Percentiles rank a stretch among this genome's conserved stretches.
These are phyloP conservation scores for Danio albolineatus DNA, from an alignment of 2,797 vertebrate genomes.

Conservation along the genomic window DNA sequence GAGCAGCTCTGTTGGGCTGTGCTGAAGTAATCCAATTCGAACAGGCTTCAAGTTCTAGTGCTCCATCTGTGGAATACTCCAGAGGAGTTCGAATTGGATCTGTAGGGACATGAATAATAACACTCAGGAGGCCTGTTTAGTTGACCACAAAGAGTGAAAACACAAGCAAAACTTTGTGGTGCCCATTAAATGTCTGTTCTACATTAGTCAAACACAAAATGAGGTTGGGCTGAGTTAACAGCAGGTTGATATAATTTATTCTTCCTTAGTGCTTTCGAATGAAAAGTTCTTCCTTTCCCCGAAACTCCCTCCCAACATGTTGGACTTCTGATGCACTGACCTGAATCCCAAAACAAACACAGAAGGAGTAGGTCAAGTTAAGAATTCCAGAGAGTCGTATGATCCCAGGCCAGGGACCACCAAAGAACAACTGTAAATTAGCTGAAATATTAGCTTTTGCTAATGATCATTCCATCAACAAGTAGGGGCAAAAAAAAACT, in stretches of 20 bases:
- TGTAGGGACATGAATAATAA: conserved; percentile 66
- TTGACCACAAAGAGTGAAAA: conserved; percentile 62
- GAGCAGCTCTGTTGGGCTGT: conserved; percentile 65
- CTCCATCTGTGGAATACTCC: conserved; percentile 69
- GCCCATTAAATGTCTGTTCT: conserved; percentile 49
- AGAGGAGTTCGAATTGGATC: conserved; percentile 65
- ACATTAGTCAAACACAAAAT: conserved; percentile 29
- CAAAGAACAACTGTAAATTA: conserved; percentile 87
- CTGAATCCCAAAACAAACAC: conserved; percentile 73
- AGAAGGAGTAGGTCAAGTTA: conserved; percentile 66
- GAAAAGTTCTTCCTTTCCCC: conserved; percentile 48
- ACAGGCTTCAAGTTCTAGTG: conserved; percentile 65
- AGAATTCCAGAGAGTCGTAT: conserved; percentile 65
- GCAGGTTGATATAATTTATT: conserved; percentile 14
- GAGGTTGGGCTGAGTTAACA: conserved; percentile 26
- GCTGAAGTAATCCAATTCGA: conserved; percentile 63
- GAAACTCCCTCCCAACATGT: conserved; percentile 62
- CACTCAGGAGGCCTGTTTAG: conserved; percentile 66
- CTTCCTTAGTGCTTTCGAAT: not conserved
- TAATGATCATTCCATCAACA: conserved; percentile 71
- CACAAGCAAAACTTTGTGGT: conserved; percentile 40
- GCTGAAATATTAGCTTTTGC: conserved; percentile 87
- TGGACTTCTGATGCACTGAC: conserved; percentile 68
- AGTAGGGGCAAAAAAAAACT: conserved; percentile 68
- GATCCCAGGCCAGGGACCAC: conserved; percentile 80